A percentile compares a stretch with the other conserved stretches of the same genome.
phyloP scores from a whole-genome alignment of 2,797 vertebrate genomes.

The Muscicapa comitata region DNA sequence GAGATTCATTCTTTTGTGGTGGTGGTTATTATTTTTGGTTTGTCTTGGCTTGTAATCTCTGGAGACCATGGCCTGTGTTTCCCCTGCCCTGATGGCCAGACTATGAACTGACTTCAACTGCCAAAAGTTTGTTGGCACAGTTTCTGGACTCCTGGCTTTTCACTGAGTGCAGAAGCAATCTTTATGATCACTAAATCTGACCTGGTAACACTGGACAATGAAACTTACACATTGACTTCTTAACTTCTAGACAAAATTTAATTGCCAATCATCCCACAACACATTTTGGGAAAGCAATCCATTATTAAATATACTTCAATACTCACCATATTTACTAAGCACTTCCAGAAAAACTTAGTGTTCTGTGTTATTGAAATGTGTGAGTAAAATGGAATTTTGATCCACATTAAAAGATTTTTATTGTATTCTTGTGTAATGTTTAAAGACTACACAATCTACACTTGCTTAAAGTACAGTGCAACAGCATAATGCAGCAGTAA shows the following conservation, averaged over 20 bases:
- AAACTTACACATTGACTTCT: neutral
- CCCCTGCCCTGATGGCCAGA: neutral
- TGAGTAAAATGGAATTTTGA: neutral
- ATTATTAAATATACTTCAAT: neutral
- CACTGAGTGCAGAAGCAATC: neutral
- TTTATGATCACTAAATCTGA: constrained; percentile 35
- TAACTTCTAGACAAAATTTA: constrained; percentile 12
- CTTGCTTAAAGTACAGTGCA: neutral
- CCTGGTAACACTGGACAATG: neutral
- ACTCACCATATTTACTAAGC: neutral
- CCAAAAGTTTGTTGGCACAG: constrained; percentile 37
- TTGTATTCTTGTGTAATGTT: neutral
- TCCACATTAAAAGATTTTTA: neutral
- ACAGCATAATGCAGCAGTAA: neutral
- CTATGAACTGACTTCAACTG: neutral
- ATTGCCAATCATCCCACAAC: neutral
- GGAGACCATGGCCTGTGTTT: neutral
- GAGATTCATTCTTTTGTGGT: neutral
- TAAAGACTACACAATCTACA: neutral
- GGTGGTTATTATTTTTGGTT: neutral
- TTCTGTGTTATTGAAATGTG: neutral
- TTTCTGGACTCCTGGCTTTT: neutral
- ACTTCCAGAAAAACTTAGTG: neutral
- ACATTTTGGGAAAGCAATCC: neutral
- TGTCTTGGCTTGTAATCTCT: neutral